Base-by-base conservation (phyloP, 2,888 invertebrate species). In the Trisateles emortualis region DNA sequence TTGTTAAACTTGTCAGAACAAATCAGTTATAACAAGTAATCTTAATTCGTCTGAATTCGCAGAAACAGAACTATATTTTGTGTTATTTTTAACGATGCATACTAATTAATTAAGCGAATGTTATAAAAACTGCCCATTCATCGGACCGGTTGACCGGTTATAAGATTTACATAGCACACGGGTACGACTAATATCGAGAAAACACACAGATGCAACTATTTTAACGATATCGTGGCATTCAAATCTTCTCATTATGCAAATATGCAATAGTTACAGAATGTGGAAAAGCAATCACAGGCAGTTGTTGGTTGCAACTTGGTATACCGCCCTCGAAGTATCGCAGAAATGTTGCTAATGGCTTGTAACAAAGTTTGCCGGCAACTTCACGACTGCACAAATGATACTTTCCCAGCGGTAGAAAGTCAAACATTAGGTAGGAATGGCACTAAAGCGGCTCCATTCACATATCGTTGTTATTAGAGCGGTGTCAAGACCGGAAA, bases 321-420 rank as follows among this genome's bases (percentile, higher is more conserved):
- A 73, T 74, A 74, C 72, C 68, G 76, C 76, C 79, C 77, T 78
- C 74, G 58, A 70, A 78, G 71, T 73, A 80, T 75, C 72, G 74
- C 78, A 83, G 79, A 81, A 81, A 84, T 84, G 84, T 79, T 81
- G 79, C 80, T 82, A 86, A 83, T 84, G 79, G 78, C 75, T 79
- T 75, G 78, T 80, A 81, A 81, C 77, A 77, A 79, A 78, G 81
- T 81, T 82, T 78, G 78, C 74, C 76, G 74, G 81, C 78, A 74
- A 76, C 79, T 77, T 68, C 73, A 73, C 75, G 74, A 77, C 74
- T 76, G 71, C 79, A 81, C 83, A 84, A 85, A 86, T 82, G 83
- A 84, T 84, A 88, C 88, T 89, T 90, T 88, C 90, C 81, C 84
- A 87, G 76, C 80, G 69, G 81, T 88, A 90, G 90, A 90, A 90